phyloP scores from a whole-genome alignment of 2,888 invertebrate genomes.

The Eucera pruinosa region DNA sequence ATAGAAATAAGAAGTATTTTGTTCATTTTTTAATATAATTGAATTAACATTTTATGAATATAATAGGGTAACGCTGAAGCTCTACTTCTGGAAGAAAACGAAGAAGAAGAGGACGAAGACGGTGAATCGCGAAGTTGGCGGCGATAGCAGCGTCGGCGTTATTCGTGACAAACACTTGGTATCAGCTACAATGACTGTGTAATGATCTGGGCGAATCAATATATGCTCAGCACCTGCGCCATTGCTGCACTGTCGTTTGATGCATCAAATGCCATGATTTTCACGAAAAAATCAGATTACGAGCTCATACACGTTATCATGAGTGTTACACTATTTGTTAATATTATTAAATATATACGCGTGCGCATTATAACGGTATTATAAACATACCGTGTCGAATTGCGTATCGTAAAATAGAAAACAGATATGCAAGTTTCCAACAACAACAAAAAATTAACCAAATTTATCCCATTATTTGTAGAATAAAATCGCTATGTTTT shows the following conservation, averaged over 20 bases:
- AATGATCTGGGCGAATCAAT: slow-evolving; percentile 68
- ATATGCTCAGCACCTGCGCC: slow-evolving; percentile 68
- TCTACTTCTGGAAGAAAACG: slow-evolving; percentile 91
- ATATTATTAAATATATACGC: slow-evolving; percentile 71
- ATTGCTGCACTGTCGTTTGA: slow-evolving; percentile 72
- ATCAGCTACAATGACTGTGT: slow-evolving; percentile 71
- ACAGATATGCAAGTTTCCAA: slow-evolving; percentile 76
- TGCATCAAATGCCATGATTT: slow-evolving; percentile 73
- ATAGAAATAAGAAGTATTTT: not conserved
- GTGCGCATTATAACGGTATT: slow-evolving; percentile 58
- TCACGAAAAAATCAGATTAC: slow-evolving; percentile 68
- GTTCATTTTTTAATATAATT: not conserved
- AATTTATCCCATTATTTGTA: slow-evolving; percentile 84
- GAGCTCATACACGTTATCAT: slow-evolving; percentile 77
- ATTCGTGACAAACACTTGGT: slow-evolving; percentile 73
- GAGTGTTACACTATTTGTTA: slow-evolving; percentile 82
- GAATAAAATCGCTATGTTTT: slow-evolving; percentile 85
- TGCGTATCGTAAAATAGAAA: slow-evolving; percentile 69
- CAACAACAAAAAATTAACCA: slow-evolving; percentile 71
- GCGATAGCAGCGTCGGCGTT: slow-evolving; percentile 87
- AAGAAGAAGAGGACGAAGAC: slow-evolving; percentile 94
- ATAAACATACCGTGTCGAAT: slow-evolving; percentile 56
- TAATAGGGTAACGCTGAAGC: slow-evolving; percentile 86
- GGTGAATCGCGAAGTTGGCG: slow-evolving; percentile 95
- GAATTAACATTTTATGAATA: slow-evolving; percentile 31